These are phyloP conservation scores for Halisarca cf. caerulea DNA, from an alignment of 37 sponge, comb jelly and placozoan species.

Conservation along the genomic window DNA sequence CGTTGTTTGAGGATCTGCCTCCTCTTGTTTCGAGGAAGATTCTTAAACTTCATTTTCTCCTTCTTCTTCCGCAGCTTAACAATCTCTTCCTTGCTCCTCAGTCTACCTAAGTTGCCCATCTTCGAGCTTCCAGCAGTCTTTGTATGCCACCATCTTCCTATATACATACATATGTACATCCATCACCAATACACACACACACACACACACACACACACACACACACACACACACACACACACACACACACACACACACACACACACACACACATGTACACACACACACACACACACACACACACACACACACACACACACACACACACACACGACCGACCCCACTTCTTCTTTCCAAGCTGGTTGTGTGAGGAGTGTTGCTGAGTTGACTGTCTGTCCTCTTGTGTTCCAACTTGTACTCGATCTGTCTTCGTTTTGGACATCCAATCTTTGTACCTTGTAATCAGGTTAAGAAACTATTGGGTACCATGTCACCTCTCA, in stretches of 20 bases:
- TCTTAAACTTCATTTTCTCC: constrained; percentile 8
- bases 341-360: too few species aligned
- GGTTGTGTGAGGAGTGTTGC: neutral
- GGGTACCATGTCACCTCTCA: too few species aligned
- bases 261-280: neutral
- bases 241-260: neutral
- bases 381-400: neutral
- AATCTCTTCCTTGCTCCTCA: constrained; percentile 52
- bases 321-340: constrained; percentile 14
- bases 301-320: constrained; percentile 21
- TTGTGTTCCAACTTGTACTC: constrained; percentile 27
- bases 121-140: neutral
- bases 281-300: constrained; percentile 4
- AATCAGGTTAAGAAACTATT: neutral
- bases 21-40: constrained; percentile 27
- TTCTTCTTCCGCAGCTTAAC: constrained; percentile 22
- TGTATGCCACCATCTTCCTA: constrained; percentile 14
- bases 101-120: constrained; percentile 5
- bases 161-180: neutral
- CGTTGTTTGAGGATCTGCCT: constrained; percentile 33
- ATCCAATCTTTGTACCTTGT: constrained; percentile 62
- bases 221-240: neutral
- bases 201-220: neutral
- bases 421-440: constrained; percentile 63
- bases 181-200: neutral